Evolutionary conservation across 1,140 invertebrate species (phyloP), one percentile per base, ranked within the genome.

Genomic region (Aradophagus sp.): DNA sequence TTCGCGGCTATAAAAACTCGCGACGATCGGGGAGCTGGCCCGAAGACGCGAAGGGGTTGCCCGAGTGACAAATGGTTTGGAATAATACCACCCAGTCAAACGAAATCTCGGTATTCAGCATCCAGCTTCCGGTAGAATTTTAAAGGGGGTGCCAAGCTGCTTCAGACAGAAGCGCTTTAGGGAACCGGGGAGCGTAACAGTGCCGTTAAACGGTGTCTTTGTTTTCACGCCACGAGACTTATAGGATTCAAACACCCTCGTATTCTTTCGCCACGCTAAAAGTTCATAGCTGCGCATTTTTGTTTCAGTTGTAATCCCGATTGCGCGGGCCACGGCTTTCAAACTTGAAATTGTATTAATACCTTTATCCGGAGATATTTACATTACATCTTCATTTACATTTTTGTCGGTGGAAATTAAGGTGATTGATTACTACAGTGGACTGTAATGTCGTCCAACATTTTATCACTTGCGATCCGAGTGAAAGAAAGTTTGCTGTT

Each of bases 21-120:
- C 67, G 50, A 63, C 58, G 55, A 50, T 47, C 31, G 48, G 47
- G 48, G 66, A 42, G 31, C 52, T 38, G 69, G 23, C 34, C 50
- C 35, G 27, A 68, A 77, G 77, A 79, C 76, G 73, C 68, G 78
- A 85, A 86, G 82, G 83, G 83, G 82, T 76, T 77, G 76, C 72
- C 73, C 77, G 66, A 80, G 80, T 86, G 84, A 86, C 83, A 86
- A 86, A 86, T 86, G 84, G 84, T 77, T 84, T 67, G 84, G 83
- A 86, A 86, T 86, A 86, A 86, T 86, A 82, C 80, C 82, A 80
- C 76, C 78, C 78, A 79, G 76, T 71, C 74, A 76, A 77, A 78
- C 74, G 78, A 80, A 78, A 74, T 75, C 67, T 65, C 74, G 72
- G 72, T 71, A 75, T 62, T 78, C 76, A 77, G 75, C 76, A 71